phyloP scores from a whole-genome alignment of 1,140 invertebrate species.

The Oryctes rhinoceros region DNA sequence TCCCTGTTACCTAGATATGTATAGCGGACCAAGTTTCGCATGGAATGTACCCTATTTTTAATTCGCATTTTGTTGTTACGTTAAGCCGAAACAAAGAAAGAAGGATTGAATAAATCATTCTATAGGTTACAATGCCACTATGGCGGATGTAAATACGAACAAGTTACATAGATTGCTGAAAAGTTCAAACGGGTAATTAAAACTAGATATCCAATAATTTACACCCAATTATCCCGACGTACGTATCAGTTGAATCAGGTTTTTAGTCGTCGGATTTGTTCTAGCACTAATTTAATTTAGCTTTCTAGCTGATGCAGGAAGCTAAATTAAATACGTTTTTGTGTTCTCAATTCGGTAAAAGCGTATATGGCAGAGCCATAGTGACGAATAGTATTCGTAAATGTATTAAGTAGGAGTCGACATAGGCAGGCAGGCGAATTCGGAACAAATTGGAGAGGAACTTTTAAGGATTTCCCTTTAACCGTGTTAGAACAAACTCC shows the following conservation, averaged over 20 bases:
- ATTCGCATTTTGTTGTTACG: no score
- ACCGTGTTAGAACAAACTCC: conserved; percentile 4
- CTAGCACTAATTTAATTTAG: conserved; percentile 8
- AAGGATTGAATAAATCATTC: no score
- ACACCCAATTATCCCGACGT: conserved; percentile 13
- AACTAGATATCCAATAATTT: background rate
- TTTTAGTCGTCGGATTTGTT: conserved; percentile 25
- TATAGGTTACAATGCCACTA: no score
- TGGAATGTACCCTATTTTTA: background rate
- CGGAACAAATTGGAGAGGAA: conserved; percentile 33
- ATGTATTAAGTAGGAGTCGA: conserved; percentile 29
- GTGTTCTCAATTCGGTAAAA: conserved; percentile 19
- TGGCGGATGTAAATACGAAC: no score
- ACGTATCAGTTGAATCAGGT: conserved; percentile 20
- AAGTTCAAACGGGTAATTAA: background rate
- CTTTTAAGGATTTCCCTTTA: conserved; percentile 36
- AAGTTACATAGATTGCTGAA: background rate
- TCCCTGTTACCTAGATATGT: background rate
- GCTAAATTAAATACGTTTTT: conserved; percentile 34
- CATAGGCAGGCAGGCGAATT: conserved; percentile 5
- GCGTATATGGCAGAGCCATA: background rate
- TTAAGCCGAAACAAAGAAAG: no score
- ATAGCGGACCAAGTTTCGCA: background rate
- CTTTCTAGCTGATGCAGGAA: conserved; percentile 8
- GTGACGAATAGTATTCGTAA: conserved; percentile 34